phyloP scores from a whole-genome alignment of 2,797 vertebrate species.

The Megaceryle alcyon region DNA sequence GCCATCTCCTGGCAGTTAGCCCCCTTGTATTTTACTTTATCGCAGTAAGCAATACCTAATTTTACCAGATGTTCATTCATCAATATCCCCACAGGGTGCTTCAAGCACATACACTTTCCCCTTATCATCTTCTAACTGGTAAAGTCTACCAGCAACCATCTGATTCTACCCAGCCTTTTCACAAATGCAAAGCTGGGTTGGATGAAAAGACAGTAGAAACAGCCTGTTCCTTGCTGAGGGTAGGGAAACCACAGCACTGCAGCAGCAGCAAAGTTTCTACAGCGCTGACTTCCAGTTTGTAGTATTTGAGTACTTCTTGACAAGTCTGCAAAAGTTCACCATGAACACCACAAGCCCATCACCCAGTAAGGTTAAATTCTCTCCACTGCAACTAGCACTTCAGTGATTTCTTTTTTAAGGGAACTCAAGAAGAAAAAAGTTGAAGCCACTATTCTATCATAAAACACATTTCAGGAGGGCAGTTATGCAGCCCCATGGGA shows the following conservation, averaged over 20 bases:
- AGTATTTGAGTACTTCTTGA: neutral
- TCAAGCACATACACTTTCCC: neutral
- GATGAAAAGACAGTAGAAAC: neutral
- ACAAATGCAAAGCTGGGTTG: neutral
- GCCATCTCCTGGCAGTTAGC: slow-evolving; percentile 12
- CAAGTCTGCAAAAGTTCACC: neutral
- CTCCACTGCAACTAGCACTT: neutral
- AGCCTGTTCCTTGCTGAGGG: neutral
- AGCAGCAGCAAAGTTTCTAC: neutral
- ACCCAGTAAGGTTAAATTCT: neutral
- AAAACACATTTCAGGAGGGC: neutral
- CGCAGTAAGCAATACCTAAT: slow-evolving; percentile 23
- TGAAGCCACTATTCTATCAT: neutral
- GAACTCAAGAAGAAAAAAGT: neutral
- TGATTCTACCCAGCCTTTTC: neutral
- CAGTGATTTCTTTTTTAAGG: neutral
- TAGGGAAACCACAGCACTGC: neutral
- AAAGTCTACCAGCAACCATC: neutral
- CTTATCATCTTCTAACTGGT: neutral
- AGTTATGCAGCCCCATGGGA: neutral
- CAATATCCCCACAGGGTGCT: neutral
- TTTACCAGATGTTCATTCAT: slow-evolving; percentile 41
- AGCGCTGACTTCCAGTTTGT: neutral
- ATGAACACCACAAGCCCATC: neutral
- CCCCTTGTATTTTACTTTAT: neutral